Evolutionary conservation across 2,888 invertebrate genomes (phyloP).

Genomic region (Sceliomorpha sp.): DNA sequence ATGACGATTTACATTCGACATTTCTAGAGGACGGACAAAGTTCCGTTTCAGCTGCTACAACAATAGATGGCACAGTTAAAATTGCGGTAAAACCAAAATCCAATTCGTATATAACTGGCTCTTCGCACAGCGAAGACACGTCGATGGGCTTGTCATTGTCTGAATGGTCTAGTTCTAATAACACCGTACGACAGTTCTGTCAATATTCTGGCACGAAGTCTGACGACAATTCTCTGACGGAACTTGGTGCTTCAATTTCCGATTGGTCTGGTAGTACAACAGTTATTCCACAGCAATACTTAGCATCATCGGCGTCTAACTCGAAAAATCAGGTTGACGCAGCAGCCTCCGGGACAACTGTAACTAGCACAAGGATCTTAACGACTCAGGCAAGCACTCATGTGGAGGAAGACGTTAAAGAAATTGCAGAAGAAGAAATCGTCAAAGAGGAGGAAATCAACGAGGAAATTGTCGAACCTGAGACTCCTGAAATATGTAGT

Average conservation of each 20-base stretch:
- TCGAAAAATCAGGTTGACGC: conserved; percentile 78
- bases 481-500: conserved; percentile 27
- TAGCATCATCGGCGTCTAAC: conserved; percentile 62
- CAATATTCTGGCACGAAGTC: conserved; percentile 87
- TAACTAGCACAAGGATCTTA: conserved; percentile 72
- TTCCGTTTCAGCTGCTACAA: conserved; percentile 85
- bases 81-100: conserved; percentile 90
- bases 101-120: conserved; percentile 85
- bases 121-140: conserved; percentile 92
- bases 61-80: conserved; percentile 90
- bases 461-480: conserved; percentile 34
- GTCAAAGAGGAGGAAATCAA: conserved; percentile 20
- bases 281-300: conserved; percentile 83
- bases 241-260: conserved; percentile 89
- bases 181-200: conserved; percentile 88
- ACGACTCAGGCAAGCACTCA: conserved; percentile 44
- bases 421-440: conserved; percentile 29
- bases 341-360: conserved; percentile 75
- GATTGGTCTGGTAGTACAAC: conserved; percentile 92
- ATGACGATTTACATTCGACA: conserved; percentile 82
- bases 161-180: conserved; percentile 93
- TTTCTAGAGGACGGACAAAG: conserved; percentile 76
- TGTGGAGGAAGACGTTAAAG: conserved; percentile 31
- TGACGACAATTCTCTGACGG: conserved; percentile 88
- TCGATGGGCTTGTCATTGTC: conserved; percentile 92